phyloP scores from a whole-genome alignment of 2,797 vertebrate genomes.

The Huso huso region DNA sequence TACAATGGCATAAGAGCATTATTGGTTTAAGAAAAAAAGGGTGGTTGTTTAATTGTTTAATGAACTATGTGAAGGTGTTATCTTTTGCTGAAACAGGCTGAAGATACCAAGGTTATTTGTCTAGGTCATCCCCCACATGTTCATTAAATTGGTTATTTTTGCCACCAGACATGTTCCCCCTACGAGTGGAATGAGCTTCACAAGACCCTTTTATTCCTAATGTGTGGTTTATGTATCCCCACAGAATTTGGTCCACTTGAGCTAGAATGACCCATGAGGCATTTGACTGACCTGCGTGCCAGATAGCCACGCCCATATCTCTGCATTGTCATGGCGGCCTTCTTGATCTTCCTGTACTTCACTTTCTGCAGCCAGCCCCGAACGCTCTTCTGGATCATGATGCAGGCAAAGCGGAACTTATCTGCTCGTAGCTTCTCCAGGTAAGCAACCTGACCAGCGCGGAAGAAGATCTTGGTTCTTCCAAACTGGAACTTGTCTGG shows the following conservation, averaged over 20 bases:
- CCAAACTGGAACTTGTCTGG: too few relatives aligned
- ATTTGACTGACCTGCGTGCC: conserved; percentile 72
- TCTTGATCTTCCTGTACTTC: conserved; percentile 64
- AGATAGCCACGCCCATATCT: conserved; percentile 67
- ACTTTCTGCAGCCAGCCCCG: conserved; percentile 81
- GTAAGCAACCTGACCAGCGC: conserved; percentile 91
- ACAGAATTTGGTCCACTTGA: too few relatives aligned
- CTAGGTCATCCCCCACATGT: too few relatives aligned
- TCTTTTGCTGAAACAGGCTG: neutral
- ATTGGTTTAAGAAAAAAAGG: neutral
- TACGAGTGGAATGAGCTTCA: neutral
- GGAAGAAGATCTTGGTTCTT: conserved; percentile 89
- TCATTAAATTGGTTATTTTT: too few relatives aligned
- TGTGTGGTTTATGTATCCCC: too few relatives aligned
- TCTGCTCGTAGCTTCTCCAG: conserved; percentile 87
- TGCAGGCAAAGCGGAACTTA: conserved; percentile 81
- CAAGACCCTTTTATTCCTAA: neutral
- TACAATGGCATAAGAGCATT: neutral
- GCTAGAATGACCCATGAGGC: too few relatives aligned
- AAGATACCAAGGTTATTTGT: neutral
- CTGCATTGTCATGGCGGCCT: conserved; percentile 62
- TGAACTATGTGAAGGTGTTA: too few relatives aligned
- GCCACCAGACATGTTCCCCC: too few relatives aligned
- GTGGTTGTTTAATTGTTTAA: neutral
- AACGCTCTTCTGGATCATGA: conserved; percentile 88